Base-by-base conservation (phyloP, 2,797 vertebrate species). In the Prunella strophiata region DNA sequence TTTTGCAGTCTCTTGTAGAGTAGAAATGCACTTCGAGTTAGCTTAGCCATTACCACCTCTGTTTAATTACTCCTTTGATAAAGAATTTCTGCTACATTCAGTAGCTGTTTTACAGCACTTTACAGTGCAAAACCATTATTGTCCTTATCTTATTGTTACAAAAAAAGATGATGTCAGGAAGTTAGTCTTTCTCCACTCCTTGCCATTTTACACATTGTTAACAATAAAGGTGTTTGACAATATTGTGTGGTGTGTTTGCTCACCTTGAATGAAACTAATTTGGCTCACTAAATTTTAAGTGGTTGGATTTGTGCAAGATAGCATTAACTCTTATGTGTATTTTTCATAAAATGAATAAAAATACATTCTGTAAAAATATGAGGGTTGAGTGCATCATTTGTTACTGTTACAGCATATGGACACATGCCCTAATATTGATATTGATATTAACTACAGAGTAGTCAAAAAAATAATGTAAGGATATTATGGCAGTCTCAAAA, bases 1-100 rank as follows among this genome's bases (percentile, higher is more conserved):
- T 80, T 89, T 81, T 61, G 15, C 40, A 71, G 26, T 54, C 27
- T 63, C 50, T 85, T 85, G 42, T 42, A 45, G 17, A 74, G 13
- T 20, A 58, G 66, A 71, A 90, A 50, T 30, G 10, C 8, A 38
- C 29, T 76, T 82, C 48, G 61, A 77, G 19, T 23, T 73, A 80
- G 70, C 12, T 77, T 42, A 92, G 36, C 32, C 29, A 58, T 80
- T 59, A 59, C 9, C 7, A 68, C 78, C 40, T 89, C 32, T 86
- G 38, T 79, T 91, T 89, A 88, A 76, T 71, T 91, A 72, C 16
- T 81, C 21, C 43, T 86, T 95, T 80, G 16, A 63, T 73, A 88
- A 92, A 47, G 12, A 29, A 36, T 42, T 83, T 80, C 80, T 65
- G 36, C n/a, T 93, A 62, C 19, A 61, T 74, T 61, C 82, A 68